Conservation (phyloP, 2,113 vertebrate genomes). For the Apodemus sylvaticus region DNA sequence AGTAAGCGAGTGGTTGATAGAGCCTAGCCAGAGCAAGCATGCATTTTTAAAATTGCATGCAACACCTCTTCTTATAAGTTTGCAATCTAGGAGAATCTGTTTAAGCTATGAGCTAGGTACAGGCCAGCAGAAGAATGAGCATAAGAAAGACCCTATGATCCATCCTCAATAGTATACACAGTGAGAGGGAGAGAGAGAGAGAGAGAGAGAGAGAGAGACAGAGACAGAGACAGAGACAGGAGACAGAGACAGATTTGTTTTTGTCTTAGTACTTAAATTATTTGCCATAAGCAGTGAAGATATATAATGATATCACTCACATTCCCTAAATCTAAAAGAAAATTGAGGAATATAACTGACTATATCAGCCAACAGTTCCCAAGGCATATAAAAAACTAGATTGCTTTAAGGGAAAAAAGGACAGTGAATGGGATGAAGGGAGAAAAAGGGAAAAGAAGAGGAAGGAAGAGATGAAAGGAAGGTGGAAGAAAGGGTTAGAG, state of each 20-base stretch:
- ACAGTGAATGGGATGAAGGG: background rate
- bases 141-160: background rate
- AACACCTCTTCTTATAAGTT: background rate
- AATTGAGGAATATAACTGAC: constrained; percentile 35
- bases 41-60: too few species aligned
- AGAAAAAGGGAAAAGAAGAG: background rate
- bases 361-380: background rate
- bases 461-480: too few species aligned
- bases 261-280: background rate
- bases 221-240: background rate
- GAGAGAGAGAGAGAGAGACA: background rate
- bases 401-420: constrained; percentile 31
- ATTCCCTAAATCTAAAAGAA: constrained; percentile 47
- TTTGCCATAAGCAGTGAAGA: constrained; percentile 26
- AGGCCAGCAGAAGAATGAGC: background rate
- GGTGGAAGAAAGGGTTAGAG: too few species aligned
- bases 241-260: background rate
- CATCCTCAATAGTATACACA: background rate
- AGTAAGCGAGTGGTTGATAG: too few species aligned
- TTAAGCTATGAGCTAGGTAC: background rate
- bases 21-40: too few species aligned
- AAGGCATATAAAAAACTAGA: background rate
- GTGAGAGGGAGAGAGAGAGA: too few species aligned
- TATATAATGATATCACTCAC: background rate
- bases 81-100: background rate